phyloP scores from a whole-genome alignment of 1,140 invertebrate species.

The Camponotus pennsylvanicus region DNA sequence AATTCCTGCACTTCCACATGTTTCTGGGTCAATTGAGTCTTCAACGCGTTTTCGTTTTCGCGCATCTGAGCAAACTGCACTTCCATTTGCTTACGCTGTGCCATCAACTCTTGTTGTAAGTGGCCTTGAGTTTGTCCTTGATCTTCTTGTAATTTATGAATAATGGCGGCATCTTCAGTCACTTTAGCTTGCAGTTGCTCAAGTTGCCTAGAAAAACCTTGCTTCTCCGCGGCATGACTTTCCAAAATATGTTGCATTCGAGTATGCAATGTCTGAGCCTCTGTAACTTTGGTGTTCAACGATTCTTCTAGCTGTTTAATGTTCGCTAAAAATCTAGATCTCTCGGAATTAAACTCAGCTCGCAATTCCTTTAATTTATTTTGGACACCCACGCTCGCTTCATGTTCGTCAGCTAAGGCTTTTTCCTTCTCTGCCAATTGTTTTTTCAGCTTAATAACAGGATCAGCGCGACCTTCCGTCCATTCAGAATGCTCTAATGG shows the following conservation, averaged over 20 bases:
- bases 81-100: slow-evolving; percentile 87
- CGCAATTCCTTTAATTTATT: slow-evolving; percentile 93
- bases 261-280: slow-evolving; percentile 87
- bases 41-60: slow-evolving; percentile 85
- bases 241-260: slow-evolving; percentile 89
- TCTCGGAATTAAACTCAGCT: slow-evolving; percentile 90
- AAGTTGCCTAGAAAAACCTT: slow-evolving; percentile 83
- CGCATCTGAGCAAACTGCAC: slow-evolving; percentile 85
- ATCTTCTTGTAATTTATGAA: slow-evolving; percentile 87
- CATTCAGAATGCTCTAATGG: slow-evolving; percentile 92
- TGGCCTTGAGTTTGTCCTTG: slow-evolving; percentile 85
- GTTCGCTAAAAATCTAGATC: slow-evolving; percentile 86
- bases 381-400: slow-evolving; percentile 90
- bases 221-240: slow-evolving; percentile 87
- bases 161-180: slow-evolving; percentile 87
- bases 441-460: slow-evolving; percentile 93
- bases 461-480: slow-evolving; percentile 95
- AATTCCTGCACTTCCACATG: slow-evolving; percentile 86
- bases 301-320: slow-evolving; percentile 88
- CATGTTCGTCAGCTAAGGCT: slow-evolving; percentile 90
- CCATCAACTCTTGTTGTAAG: slow-evolving; percentile 85
- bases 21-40: slow-evolving; percentile 85
- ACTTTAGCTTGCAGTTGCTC: slow-evolving; percentile 88
- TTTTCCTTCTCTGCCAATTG: slow-evolving; percentile 94
- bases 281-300: slow-evolving; percentile 84